Evolutionary conservation across 2,888 invertebrate species (phyloP).

Genomic region (Craniophora ligustri): DNA sequence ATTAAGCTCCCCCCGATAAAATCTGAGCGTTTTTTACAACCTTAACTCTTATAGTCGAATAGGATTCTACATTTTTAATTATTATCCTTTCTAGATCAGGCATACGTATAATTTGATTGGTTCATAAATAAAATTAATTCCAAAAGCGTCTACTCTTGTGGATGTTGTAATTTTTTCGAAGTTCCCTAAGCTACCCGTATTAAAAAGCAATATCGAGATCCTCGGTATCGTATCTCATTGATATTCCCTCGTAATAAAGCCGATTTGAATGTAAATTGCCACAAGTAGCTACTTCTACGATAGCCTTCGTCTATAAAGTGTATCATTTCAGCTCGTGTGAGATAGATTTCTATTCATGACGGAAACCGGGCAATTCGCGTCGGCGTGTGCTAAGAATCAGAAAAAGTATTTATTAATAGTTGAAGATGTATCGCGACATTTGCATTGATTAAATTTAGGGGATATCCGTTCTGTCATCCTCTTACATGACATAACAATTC

Average conservation of each 20-base stretch:
- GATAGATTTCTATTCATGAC: constrained; percentile 60
- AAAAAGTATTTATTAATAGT: constrained; percentile 28
- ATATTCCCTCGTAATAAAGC: constrained; percentile 67
- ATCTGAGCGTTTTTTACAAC: constrained; percentile 25
- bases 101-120: constrained; percentile 5
- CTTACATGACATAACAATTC: constrained; percentile 10
- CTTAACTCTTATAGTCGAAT: constrained; percentile 18
- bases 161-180: constrained; percentile 25
- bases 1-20: constrained; percentile 38
- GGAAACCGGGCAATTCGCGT: constrained; percentile 42
- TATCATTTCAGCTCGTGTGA: constrained; percentile 66
- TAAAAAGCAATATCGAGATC: constrained; percentile 49
- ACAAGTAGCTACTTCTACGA: constrained; percentile 66
- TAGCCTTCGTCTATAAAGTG: constrained; percentile 63
- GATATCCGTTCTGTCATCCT: not conserved
- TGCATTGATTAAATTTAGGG: constrained; percentile 6
- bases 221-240: constrained; percentile 63
- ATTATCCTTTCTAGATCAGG: constrained; percentile 14
- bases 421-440: constrained; percentile 1
- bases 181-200: constrained; percentile 24
- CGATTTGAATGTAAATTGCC: constrained; percentile 73
- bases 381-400: constrained; percentile 35
- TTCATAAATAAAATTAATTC: constrained; percentile 10
- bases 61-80: constrained; percentile 1
- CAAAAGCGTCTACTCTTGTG: constrained; percentile 2